phyloP scores from a whole-genome alignment of 2,113 vertebrate genomes.

The Acanthisitta chloris region DNA sequence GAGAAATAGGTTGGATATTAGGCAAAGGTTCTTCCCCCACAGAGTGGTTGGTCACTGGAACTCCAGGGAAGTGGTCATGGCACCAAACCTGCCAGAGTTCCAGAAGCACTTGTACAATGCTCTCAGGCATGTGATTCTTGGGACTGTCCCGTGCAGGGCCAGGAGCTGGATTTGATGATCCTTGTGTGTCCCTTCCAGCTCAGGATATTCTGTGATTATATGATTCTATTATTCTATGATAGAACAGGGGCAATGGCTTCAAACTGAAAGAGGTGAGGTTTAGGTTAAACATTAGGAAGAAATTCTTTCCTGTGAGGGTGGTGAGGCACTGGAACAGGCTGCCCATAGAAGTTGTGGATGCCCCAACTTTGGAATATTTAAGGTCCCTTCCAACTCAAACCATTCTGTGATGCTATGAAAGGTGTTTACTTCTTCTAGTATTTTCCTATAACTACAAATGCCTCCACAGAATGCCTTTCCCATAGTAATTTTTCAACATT shows the following conservation, averaged over 20 bases:
- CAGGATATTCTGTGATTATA: not conserved
- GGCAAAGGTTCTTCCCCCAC: not conserved
- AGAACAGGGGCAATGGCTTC: not conserved
- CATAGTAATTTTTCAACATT: not conserved
- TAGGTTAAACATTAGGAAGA: not conserved
- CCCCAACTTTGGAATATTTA: not conserved
- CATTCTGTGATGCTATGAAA: not conserved
- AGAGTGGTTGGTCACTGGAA: not conserved
- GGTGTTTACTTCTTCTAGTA: not conserved
- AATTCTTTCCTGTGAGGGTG: not conserved
- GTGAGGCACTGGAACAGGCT: not conserved
- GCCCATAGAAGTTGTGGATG: not conserved
- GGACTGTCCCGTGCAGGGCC: not conserved
- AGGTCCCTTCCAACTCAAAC: not conserved
- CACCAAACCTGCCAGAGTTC: not conserved
- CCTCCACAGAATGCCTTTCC: not conserved
- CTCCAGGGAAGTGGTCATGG: too few relatives aligned
- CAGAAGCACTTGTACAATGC: not conserved
- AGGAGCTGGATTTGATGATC: not conserved
- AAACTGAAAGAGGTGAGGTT: not conserved
- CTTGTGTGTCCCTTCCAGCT: not conserved
- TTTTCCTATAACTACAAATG: not conserved
- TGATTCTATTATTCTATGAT: not conserved
- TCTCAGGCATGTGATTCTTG: not conserved
- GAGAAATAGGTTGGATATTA: not conserved